phyloP scores from a whole-genome alignment of 2,797 vertebrate genomes.

The Ara ararauna region DNA sequence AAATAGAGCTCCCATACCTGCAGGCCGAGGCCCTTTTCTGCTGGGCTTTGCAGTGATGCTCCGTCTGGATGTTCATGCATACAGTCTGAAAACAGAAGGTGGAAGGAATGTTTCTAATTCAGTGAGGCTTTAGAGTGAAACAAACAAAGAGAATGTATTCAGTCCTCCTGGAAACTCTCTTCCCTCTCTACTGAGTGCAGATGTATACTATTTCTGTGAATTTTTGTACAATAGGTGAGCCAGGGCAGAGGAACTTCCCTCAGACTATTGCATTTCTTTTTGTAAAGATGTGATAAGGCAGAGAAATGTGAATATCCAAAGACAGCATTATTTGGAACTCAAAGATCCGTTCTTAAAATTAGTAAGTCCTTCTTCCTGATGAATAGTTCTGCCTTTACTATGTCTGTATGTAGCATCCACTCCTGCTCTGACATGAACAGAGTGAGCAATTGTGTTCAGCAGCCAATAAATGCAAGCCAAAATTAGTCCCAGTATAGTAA shows the following conservation, averaged over 20 bases:
- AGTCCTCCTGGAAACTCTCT: neutral
- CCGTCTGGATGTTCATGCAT: fast-evolving
- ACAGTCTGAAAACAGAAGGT: neutral
- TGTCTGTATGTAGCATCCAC: neutral
- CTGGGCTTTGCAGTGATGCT: neutral
- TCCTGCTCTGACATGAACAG: neutral
- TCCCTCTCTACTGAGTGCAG: neutral
- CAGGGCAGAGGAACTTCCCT: neutral
- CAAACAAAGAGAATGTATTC: neutral
- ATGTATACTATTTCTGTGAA: neutral
- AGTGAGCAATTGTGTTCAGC: neutral
- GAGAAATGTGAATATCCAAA: neutral
- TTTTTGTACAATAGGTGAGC: neutral
- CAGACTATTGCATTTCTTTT: neutral
- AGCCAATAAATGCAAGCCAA: neutral
- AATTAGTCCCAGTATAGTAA: neutral
- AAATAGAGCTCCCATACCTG: neutral
- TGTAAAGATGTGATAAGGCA: neutral
- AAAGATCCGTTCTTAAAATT: neutral
- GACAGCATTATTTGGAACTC: neutral
- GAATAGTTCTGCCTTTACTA: neutral
- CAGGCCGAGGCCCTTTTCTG: neutral
- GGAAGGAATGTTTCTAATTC: neutral
- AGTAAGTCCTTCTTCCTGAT: neutral
- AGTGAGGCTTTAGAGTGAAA: neutral